Base-by-base conservation (phyloP, 2,888 invertebrate genomes). In the Cylindroiulus punctatus region DNA sequence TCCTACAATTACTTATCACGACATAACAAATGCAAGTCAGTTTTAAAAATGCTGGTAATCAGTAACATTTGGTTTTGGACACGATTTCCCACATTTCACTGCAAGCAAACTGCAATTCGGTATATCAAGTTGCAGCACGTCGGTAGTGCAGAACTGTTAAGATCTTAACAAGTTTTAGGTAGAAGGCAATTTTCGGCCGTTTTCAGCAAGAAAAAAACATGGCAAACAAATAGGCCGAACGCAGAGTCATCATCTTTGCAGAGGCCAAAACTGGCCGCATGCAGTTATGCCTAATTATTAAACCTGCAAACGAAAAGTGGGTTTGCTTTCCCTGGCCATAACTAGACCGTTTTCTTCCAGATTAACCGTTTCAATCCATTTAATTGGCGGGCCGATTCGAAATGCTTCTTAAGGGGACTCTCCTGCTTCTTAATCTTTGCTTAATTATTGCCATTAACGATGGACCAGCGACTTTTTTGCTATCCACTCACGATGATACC, bases 381-480 rank as follows among this genome's bases (percentile, higher is more conserved):
- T 65, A 65, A 65, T 65, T 65, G 65, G 65, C 44, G 44, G 44
- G 44, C 44, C 44, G 65, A 65, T 65, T 26, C 26, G 65, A 65
- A 65, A 65, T 65, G 65, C 8, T 65, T 17, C 65, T 65, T 26
- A 65, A 19, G 26, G 65, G 22, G 65, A 65, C 65, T n/a, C 65
- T 65, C 2, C 65, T 65, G 22, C 65, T 65, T 65, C 65, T 65
- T 22, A 65, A 65, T 22, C 26, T 65, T 26, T 8, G 22, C 19
- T 3, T 26, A 65, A 65, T 22, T 26, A 22, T 65, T 26, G 65
- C 65, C 10, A 65, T 26, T 26, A 26, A 65, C 26, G 65, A 26
- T 26, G 65, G 65, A 10, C 65, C 65, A 26, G 65, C 65, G 12
- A 65, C 65, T 26, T 65, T 65, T 26, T 65, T 65, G 65, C 10